These are phyloP conservation scores for Scyliorhinus canicula DNA, from an alignment of 2,797 vertebrate genomes.

Conservation along the genomic window DNA sequence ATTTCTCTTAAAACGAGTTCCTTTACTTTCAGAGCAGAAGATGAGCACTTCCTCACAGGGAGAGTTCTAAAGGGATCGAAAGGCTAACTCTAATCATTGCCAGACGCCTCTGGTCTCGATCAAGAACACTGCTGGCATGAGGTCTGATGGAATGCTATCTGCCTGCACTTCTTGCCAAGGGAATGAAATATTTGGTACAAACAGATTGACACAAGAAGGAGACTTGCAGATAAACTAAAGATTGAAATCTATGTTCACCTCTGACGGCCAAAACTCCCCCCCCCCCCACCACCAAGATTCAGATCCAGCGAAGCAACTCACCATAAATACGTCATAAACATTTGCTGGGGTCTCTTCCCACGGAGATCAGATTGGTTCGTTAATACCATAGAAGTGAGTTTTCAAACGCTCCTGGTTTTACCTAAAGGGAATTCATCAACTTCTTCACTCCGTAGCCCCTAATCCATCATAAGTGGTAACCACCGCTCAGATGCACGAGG, in stretches of 20 bases:
- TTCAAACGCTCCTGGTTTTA: not conserved
- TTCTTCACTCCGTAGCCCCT: not conserved
- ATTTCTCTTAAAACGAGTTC: not conserved
- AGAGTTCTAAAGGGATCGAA: not conserved
- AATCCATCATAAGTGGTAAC: not conserved
- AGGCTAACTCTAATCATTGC: not conserved
- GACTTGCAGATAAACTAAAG: too few relatives aligned
- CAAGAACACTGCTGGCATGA: not conserved
- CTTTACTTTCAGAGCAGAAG: not conserved
- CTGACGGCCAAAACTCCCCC: too few relatives aligned
- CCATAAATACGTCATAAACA: not conserved
- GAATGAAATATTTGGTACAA: not conserved
- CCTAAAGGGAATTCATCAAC: not conserved
- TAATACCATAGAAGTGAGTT: not conserved
- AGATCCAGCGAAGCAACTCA: not conserved
- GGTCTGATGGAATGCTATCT: not conserved
- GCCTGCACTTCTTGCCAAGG: not conserved
- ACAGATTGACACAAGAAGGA: too few relatives aligned
- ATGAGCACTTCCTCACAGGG: not conserved
- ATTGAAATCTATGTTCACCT: not conserved
- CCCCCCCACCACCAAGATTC: not conserved
- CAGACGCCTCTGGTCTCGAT: not conserved
- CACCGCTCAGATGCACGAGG: not conserved
- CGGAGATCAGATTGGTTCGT: not conserved
- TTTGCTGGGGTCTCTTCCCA: not conserved